Evolutionary conservation across 1,140 invertebrate genomes (phyloP).

Genomic region (Panagrolaimus sp.): DNA sequence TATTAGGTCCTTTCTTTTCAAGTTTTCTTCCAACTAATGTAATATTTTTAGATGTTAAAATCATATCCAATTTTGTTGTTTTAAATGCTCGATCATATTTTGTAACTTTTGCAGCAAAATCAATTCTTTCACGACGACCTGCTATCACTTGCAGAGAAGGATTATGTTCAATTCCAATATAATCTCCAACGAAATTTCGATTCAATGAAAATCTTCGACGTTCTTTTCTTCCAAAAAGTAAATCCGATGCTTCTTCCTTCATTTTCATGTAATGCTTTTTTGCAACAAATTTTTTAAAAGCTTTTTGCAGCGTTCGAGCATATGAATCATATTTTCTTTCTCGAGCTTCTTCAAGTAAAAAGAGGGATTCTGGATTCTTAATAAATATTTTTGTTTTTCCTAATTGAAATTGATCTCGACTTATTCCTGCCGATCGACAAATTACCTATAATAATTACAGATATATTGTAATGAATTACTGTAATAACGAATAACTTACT

Average conservation of each 20-base stretch:
- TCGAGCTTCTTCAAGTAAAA: conserved; percentile 70
- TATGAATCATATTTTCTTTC: conserved; percentile 70
- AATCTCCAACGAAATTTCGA: conserved; percentile 71
- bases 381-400: conserved; percentile 72
- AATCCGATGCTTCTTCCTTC: conserved; percentile 62
- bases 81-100: conserved; percentile 72
- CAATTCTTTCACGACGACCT: conserved; percentile 66
- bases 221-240: conserved; percentile 69
- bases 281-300: conserved; percentile 69
- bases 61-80: conserved; percentile 66
- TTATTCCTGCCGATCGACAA: conserved; percentile 66
- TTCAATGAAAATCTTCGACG: conserved; percentile 67
- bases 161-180: conserved; percentile 68
- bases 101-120: conserved; percentile 68
- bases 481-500: background rate
- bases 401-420: conserved; percentile 68
- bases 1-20: conserved; percentile 64
- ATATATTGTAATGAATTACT: too few relatives aligned
- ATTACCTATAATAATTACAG: conserved; percentile 63
- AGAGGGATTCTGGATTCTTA: conserved; percentile 71
- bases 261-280: conserved; percentile 65
- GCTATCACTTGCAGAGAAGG: conserved; percentile 62
- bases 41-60: conserved; percentile 67
- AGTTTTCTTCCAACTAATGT: conserved; percentile 65
- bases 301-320: conserved; percentile 70